Evolutionary conservation across 2,888 invertebrate species (phyloP), one percentile per base, ranked within the genome.

Genomic region (Drosophila fulvimacula): DNA sequence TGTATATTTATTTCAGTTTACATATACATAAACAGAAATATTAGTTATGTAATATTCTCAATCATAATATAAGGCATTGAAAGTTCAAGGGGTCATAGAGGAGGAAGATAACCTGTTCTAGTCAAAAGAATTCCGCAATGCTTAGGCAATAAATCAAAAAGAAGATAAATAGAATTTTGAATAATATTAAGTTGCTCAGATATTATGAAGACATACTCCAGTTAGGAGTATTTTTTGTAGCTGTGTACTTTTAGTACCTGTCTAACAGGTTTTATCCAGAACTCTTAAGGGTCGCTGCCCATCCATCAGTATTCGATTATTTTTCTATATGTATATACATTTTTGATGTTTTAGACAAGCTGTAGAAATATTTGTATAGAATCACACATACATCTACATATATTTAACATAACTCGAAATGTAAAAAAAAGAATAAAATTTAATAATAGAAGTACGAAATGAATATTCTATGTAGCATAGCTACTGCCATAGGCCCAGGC

Each of bases 371-470:
- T 39, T 17, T 52, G 10, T 44, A 53, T 53, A 52, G 62, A 49
- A 57, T 39, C 17, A 53, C 32, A 58, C 58, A 52, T 52, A 76
- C 7, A 3, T 4, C 1, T 27, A n/a, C n/a, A 27, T n/a, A 6
- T 70, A 71, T 62, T 69, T 79, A 53, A 57, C 46, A 64, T 58
- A 75, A 67, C 61, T 38, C 39, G 15, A 52, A 24, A 65, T 21
- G 17, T 21, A 10, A 49, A 60, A 57, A 46, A 10, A 24, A 62
- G 39, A 38, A 24, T n/a, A 38, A 3, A 17, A 57, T 44, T 55
- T 55, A 66, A 62, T 69, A 80, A 74, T 78, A 76, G 73, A 82
- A 64, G 42, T 56, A 61, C 73, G 48, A 38, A 81, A 76, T 75
- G 58, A 64, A 64, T 72, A 73, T 58, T 36, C 42, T 42, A 52